Evolutionary conservation across 2,888 invertebrate genomes (phyloP).

Genomic region (Andrena camellia): DNA sequence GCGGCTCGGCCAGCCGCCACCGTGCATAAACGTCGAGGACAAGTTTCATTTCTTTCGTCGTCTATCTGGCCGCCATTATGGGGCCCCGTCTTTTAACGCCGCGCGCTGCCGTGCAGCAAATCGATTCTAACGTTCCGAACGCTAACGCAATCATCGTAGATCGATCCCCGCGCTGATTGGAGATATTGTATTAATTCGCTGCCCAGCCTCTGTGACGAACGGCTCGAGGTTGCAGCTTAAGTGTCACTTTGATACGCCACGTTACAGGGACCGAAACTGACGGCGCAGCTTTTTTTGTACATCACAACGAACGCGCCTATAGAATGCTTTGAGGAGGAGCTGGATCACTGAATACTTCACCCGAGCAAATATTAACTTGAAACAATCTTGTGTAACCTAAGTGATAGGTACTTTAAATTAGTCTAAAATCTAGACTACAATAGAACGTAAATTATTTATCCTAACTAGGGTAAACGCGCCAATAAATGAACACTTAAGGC

Average conservation of each 20-base stretch:
- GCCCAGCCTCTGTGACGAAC: neutral
- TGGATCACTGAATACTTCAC: too few relatives aligned
- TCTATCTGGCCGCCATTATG: constrained; percentile 46
- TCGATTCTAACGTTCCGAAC: constrained; percentile 16
- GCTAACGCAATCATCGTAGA: constrained; percentile 7
- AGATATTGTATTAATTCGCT: constrained; percentile 14
- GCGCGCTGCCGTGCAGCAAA: constrained; percentile 13
- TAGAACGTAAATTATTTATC: too few relatives aligned
- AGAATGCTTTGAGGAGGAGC: too few relatives aligned
- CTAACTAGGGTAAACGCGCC: too few relatives aligned
- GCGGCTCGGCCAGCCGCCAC: constrained; percentile 66
- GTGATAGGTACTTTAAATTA: too few relatives aligned
- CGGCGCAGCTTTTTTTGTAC: too few relatives aligned
- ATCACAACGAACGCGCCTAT: too few relatives aligned
- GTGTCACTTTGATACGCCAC: neutral
- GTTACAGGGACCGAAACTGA: too few relatives aligned
- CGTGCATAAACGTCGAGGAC: constrained; percentile 65
- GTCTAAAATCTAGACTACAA: too few relatives aligned
- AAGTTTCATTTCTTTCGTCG: constrained; percentile 72
- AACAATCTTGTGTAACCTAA: too few relatives aligned
- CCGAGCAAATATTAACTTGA: too few relatives aligned
- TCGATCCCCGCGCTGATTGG: neutral
- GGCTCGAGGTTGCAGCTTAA: neutral
- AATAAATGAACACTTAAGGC: too few relatives aligned
- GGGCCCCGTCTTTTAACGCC: constrained; percentile 51